Evolutionary conservation across 1,140 invertebrate genomes (phyloP).

Genomic region (Armadillidium nasatum): DNA sequence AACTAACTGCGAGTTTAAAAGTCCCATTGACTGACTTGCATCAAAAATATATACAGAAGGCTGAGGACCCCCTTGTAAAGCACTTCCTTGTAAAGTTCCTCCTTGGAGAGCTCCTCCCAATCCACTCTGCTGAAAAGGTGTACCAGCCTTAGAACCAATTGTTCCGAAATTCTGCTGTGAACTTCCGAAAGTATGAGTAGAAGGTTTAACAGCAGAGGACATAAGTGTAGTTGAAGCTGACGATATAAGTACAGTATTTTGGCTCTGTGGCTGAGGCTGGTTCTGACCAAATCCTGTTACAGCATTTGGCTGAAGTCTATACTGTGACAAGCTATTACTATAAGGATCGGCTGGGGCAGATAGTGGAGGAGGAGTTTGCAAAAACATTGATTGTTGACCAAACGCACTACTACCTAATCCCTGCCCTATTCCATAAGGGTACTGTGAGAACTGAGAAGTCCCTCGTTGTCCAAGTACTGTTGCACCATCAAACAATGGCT

Average conservation of each 20-base stretch:
- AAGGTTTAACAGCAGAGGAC: slow-evolving; percentile 81
- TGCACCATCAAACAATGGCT: slow-evolving; percentile 61
- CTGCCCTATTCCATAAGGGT: slow-evolving; percentile 56
- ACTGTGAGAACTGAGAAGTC: slow-evolving; percentile 63
- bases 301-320: slow-evolving; percentile 61
- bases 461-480: slow-evolving; percentile 53
- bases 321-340: slow-evolving; percentile 68
- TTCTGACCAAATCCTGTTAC: slow-evolving; percentile 61
- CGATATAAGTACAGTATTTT: slow-evolving; percentile 81
- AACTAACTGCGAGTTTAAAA: slow-evolving; percentile 57
- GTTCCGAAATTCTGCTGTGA: slow-evolving; percentile 69
- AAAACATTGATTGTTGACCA: slow-evolving; percentile 63
- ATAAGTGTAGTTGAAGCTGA: slow-evolving; percentile 81
- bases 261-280: slow-evolving; percentile 74
- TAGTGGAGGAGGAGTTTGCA: slow-evolving; percentile 59
- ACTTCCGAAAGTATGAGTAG: slow-evolving; percentile 51
- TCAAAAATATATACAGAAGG: slow-evolving; percentile 55
- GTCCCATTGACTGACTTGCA: slow-evolving; percentile 48
- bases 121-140: slow-evolving; percentile 48
- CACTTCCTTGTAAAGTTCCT: slow-evolving; percentile 45
- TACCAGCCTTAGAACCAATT: slow-evolving; percentile 62
- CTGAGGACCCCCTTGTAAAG: slow-evolving; percentile 51
- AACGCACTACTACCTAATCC: slow-evolving; percentile 54
- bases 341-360: slow-evolving; percentile 71
- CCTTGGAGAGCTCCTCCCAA: slow-evolving; percentile 46